Base-by-base conservation (phyloP, 2,888 invertebrate genomes). In the Coremacera marginata region DNA sequence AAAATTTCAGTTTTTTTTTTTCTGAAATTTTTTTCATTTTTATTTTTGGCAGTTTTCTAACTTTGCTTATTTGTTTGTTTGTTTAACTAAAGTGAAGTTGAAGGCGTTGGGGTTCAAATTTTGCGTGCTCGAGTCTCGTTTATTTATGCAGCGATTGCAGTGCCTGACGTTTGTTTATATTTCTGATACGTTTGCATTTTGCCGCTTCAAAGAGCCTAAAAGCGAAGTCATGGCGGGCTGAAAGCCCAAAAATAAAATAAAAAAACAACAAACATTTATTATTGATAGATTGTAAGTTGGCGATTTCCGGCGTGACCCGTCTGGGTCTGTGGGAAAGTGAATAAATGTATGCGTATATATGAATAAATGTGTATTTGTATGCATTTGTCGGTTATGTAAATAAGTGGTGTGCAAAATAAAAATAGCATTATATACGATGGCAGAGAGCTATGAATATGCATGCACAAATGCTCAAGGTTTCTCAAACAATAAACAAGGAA, bases 281-380 rank as follows among this genome's bases (percentile, higher is more conserved):
- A 68, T 68, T 68, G 68, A 68, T 68, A 49, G 68, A 68, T 68
- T 49, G 68, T 68, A 27, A 68, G 51, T 51, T 27, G 68, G 68
- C 49, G 68, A 68, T 68, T 68, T 68, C 68, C 68, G 68, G 51
- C 68, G 68, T 68, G 68, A 68, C 68, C 68, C 25, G 68, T 68
- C 68, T 68, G 51, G 25, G 68, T 25, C 27, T 68, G 49, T 51
- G 49, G 27, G 68, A 68, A 68, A 27, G 68, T 16, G 51, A 51
- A 19, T 27, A 7, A 14, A 60, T 31, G 68, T 19, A 44, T 25
- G 60, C 3, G 5, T 5, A 31, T 5, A 31, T 31, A 31, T 5
- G 31, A 4, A 31, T 22, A 0, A 25, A 25, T 11, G 11, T 22
- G 60, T 27, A n/a, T 25, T 27, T 60, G 60, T 27, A 9, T 22